Percentiles rank a stretch among this genome's conserved stretches.
phyloP scores from a whole-genome alignment of 2,113 vertebrate species.

The Riparia riparia region DNA sequence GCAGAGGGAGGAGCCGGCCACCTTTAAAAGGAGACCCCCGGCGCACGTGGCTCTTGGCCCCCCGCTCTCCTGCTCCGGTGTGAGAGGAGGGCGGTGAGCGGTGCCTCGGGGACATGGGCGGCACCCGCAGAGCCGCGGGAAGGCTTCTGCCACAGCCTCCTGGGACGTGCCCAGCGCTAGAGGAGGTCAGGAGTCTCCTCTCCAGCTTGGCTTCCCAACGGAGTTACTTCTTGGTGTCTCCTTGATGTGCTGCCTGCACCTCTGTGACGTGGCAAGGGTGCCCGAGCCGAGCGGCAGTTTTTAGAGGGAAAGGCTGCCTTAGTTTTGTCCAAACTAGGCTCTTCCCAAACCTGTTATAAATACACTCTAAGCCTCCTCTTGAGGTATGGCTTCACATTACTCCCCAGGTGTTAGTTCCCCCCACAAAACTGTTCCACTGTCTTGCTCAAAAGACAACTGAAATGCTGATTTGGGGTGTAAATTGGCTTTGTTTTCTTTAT shows the following conservation, averaged over 20 bases:
- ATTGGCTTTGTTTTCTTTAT: background rate
- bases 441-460: background rate
- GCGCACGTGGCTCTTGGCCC: no score
- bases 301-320: background rate
- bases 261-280: accelerated
- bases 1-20: no score
- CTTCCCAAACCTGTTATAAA: accelerated
- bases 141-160: background rate
- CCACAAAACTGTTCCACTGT: accelerated
- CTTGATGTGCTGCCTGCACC: no score
- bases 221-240: accelerated
- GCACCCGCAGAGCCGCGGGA: no score
- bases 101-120: accelerated
- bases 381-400: accelerated
- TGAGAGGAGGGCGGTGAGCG: accelerated
- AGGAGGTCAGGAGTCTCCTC: accelerated
- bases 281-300: accelerated
- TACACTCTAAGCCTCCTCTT: accelerated
- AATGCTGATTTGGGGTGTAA: accelerated
- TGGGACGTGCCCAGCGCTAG: background rate
- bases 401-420: accelerated
- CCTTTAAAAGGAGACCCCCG: background rate
- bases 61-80: accelerated
- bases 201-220: accelerated
- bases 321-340: accelerated